Base-by-base conservation (phyloP, 1,140 invertebrate genomes). In the Chrysoperla carnea region DNA sequence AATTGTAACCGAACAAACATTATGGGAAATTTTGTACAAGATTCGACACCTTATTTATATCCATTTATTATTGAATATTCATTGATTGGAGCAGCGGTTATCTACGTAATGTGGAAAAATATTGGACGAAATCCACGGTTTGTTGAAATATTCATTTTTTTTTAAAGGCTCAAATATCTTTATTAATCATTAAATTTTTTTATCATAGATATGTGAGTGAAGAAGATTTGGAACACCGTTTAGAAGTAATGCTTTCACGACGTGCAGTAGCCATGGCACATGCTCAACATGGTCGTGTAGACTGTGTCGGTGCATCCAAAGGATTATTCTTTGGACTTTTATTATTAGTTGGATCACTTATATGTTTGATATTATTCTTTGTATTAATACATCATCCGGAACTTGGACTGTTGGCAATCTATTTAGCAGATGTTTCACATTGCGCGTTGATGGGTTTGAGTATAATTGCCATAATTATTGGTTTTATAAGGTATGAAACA, bases 51-150 rank as follows among this genome's bases (percentile, higher is more conserved):
- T 1, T 95, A 91, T 60, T 68, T 96, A 14, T 96, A 88, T 64
- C 92, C 91, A 1, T 93, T 93, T 60, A 95, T 95, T 49, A 91
- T 97, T 53, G 90, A 97, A 60, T 97, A 96, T 62, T 92, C 89
- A 45, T 65, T 98, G 37, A 95, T 98, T 57, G 91, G 89, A 13
- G 92, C 93, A 15, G 91, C 92, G 39, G 88, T 98, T 15, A 82
- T 97, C 52, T 97, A 94, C 60, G 87, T 96, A 36, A 95, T 97
- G 80, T 97, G 91, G 91, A 84, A 84, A 55, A 88, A 91, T 61
- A 92, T 94, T 60, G 86, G 87, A 31, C 75, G 82, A 50, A 80
- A 85, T 62, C 80, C 82, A 2, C 75, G 73, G 67, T 75, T 64
- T 61, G 41, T 29, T 38, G 14, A 29, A 15, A 39, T n/a, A 29